These are phyloP conservation scores for Falcaria lacertinaria DNA, from an alignment of 2,888 invertebrate genomes.

Conservation along the genomic window DNA sequence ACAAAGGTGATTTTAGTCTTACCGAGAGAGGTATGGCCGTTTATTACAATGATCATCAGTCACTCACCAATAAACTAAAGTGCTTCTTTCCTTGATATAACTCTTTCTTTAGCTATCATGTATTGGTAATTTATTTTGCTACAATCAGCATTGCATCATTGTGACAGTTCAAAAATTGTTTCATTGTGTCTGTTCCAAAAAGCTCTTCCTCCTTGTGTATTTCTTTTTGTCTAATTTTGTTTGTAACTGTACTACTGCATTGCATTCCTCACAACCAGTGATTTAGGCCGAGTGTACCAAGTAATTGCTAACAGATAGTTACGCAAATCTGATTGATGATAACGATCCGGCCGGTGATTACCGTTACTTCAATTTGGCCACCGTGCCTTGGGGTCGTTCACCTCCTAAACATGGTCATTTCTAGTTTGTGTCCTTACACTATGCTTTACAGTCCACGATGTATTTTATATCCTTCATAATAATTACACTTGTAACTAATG, in stretches of 20 bases:
- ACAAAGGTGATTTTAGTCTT: no score
- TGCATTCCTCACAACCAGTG: conserved; percentile 52
- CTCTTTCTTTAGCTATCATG: no score
- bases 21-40: no score
- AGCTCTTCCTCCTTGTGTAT: conserved; percentile 7
- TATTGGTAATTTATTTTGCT: no score
- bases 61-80: no score
- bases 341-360: conserved; percentile 55
- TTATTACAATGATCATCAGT: no score
- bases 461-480: not conserved
- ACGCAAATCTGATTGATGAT: conserved; percentile 78
- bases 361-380: conserved; percentile 76
- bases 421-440: conserved; percentile 11
- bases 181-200: not conserved
- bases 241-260: conserved; percentile 42
- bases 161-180: no score
- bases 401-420: conserved; percentile 43
- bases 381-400: conserved; percentile 64
- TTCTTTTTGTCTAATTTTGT: conserved; percentile 10
- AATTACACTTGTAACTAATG: not conserved
- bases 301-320: conserved; percentile 74
- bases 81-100: no score
- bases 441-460: not conserved
- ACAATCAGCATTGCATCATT: no score
- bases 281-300: conserved; percentile 48